phyloP scores from a whole-genome alignment of 2,113 vertebrate species.

The Urocitellus parryii region DNA sequence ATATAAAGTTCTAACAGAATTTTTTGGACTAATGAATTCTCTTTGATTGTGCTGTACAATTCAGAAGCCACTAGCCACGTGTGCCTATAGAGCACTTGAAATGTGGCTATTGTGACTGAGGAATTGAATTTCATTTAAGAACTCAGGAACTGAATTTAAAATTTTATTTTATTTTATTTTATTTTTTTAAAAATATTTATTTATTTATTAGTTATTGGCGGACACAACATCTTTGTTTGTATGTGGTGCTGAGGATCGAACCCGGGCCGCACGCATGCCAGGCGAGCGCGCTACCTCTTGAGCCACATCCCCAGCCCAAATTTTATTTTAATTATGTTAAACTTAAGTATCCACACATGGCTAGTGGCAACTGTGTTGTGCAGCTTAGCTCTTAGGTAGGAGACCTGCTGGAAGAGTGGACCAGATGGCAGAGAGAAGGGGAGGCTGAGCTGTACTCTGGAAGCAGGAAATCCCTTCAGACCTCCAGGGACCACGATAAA shows the following conservation, averaged over 20 bases:
- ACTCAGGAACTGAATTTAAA: constrained; percentile 1
- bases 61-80: background rate
- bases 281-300: no score
- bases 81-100: background rate
- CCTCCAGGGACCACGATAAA: background rate
- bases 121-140: background rate
- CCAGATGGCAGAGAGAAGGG: background rate
- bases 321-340: background rate
- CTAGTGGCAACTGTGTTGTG: background rate
- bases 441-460: background rate
- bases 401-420: background rate
- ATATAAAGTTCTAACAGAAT: background rate
- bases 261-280: no score
- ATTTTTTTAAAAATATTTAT: no score
- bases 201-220: no score
- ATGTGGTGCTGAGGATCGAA: no score
- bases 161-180: background rate
- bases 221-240: no score
- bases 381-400: background rate
- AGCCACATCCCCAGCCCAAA: no score
- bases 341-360: background rate
- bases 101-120: background rate
- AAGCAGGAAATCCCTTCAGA: background rate
- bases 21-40: background rate
- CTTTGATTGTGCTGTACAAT: background rate